Evolutionary conservation across 1,140 invertebrate species (phyloP).

Genomic region (Paraescarpia echinospica): DNA sequence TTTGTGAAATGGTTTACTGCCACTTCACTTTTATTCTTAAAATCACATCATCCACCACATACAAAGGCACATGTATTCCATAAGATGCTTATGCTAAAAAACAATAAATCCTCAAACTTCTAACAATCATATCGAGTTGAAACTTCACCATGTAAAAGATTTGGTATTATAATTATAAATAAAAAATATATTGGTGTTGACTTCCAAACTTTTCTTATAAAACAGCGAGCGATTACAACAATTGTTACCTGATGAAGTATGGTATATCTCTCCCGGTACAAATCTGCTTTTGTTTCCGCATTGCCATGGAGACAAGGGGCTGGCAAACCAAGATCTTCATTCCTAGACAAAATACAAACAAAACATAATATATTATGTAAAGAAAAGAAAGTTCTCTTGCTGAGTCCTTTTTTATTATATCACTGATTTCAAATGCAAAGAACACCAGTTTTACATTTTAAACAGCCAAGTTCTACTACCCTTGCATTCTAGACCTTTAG

Average conservation of each 20-base stretch:
- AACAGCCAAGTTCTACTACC: background rate
- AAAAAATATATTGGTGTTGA: background rate
- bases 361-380: background rate
- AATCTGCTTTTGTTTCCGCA: slow-evolving; percentile 70
- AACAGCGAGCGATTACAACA: background rate
- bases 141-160: too few species aligned
- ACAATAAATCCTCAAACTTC: too few species aligned
- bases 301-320: slow-evolving; percentile 65
- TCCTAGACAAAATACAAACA: background rate
- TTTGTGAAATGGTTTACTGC: too few species aligned
- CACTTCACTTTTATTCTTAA: too few species aligned
- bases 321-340: slow-evolving; percentile 51
- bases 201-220: background rate
- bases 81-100: too few species aligned
- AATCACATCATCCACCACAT: too few species aligned
- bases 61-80: too few species aligned
- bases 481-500: background rate
- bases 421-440: background rate
- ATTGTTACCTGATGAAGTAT: slow-evolving; percentile 50
- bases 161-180: too few species aligned
- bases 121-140: too few species aligned
- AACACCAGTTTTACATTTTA: background rate
- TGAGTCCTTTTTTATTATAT: background rate
- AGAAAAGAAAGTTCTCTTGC: background rate
- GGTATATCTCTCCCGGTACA: slow-evolving; percentile 72